Percentiles rank a stretch among this genome's conserved stretches.
phyloP scores from a whole-genome alignment of 2,888 invertebrate genomes.

The Scaeva pyrastri region DNA sequence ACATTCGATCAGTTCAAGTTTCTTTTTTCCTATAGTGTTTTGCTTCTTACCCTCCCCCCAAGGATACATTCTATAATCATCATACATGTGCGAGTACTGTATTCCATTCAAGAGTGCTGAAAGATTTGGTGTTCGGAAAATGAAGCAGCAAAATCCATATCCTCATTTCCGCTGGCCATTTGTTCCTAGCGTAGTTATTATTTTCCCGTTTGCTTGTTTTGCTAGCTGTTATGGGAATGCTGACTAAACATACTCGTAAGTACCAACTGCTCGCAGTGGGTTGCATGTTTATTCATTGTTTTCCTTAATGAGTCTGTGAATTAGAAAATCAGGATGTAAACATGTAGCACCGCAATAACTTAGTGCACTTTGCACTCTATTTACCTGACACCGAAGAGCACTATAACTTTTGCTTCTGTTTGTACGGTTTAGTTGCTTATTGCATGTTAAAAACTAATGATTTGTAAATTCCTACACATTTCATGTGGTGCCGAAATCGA shows the following conservation, averaged over 20 bases:
- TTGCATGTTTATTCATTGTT: conserved; percentile 58
- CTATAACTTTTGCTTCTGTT: neutral
- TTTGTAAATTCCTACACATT: conserved; percentile 40
- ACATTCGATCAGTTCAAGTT: neutral
- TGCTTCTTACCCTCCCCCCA: neutral
- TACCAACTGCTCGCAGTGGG: neutral
- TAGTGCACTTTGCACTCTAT: conserved; percentile 37
- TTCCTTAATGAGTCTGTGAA: conserved; percentile 52
- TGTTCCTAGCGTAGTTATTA: conserved; percentile 11
- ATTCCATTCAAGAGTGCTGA: conserved; percentile 11
- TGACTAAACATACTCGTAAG: conserved; percentile 9
- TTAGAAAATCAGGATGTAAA: conserved; percentile 22
- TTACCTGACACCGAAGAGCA: conserved; percentile 30
- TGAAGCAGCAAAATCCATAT: conserved; percentile 39
- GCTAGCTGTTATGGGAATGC: neutral
- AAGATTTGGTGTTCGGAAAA: conserved; percentile 12
- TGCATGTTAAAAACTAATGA: conserved; percentile 49
- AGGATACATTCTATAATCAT: conserved; percentile 18
- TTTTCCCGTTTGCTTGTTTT: conserved; percentile 3
- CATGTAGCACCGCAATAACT: conserved; percentile 22
- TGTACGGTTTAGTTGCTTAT: neutral
- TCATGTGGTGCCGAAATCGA: conserved; percentile 5
- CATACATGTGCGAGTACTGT: neutral
- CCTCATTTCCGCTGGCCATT: conserved; percentile 32
- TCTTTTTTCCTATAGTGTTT: neutral